phyloP scores from a whole-genome alignment of 1,140 invertebrate species.

The Ephestia elutella region DNA sequence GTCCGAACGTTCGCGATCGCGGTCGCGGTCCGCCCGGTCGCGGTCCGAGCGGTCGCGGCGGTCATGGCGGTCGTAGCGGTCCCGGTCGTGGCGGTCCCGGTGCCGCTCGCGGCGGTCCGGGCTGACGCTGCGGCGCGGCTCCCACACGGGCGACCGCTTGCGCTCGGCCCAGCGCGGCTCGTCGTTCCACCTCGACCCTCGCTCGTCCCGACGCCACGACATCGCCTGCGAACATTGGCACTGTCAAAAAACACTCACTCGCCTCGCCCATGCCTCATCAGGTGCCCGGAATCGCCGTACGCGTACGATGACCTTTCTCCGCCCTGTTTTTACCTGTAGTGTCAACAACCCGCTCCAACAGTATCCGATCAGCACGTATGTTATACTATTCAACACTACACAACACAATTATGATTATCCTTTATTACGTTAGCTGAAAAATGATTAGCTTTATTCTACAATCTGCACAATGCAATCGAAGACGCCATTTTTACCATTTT shows the following conservation, averaged over 20 bases:
- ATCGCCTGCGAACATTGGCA: conserved; percentile 65
- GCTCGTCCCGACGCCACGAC: conserved; percentile 63
- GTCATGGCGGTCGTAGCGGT: conserved; percentile 30
- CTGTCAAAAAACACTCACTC: conserved; percentile 45
- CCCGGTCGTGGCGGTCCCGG: conserved; percentile 33
- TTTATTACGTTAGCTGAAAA: neutral
- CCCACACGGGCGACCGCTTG: conserved; percentile 53
- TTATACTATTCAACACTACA: neutral
- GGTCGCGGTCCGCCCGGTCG: too few relatives aligned
- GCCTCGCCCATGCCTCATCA: conserved; percentile 9
- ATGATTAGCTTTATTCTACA: neutral
- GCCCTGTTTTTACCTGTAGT: conserved; percentile 21
- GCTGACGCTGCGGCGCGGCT: conserved; percentile 44
- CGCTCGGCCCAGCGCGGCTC: conserved; percentile 23
- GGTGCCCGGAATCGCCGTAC: conserved; percentile 11
- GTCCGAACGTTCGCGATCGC: conserved; percentile 22
- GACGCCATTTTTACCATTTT: conserved; percentile 11
- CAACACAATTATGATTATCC: neutral
- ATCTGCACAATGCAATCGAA: neutral
- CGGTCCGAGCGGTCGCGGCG: conserved; percentile 32
- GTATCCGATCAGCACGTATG: neutral
- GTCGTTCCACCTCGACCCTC: conserved; percentile 44
- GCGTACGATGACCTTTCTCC: conserved; percentile 24
- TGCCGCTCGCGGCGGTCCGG: conserved; percentile 41
- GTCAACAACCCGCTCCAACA: neutral